Base-by-base conservation (phyloP, 2,113 vertebrate genomes). In the Gallinago paraguaiae region DNA sequence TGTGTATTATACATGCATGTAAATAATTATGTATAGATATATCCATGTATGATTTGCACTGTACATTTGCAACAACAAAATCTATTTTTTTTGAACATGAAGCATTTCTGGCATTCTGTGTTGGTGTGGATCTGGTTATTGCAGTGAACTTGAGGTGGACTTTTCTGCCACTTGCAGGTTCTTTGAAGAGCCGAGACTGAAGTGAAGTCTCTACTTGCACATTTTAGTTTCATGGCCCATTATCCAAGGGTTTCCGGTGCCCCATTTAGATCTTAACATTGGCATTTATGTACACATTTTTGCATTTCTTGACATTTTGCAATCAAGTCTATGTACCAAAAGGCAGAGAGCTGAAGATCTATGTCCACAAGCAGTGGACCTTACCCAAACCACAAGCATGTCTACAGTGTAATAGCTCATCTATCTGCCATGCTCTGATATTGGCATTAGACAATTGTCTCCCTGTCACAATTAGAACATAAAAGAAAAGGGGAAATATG, bases 61-160 rank as follows among this genome's bases (percentile, higher is more conserved):
- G 30, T 37, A 23, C 19, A 71, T 37, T 53, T 46, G 20, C 20
- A 75, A 51, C 30, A 76, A 33, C 7, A 31, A 83, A 90, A 33
- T 51, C n/a, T 41, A 0, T 17, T 60, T 63, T 60, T 63, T 37
- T 31, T 67, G 59, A 94, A 50, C 0, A 0, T 20, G 59, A 83
- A 74, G 8, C 18, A 14, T 5, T 63, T 19, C n/a, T 83, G n/a
- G 25, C n/a, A 54, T 59, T 72, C 53, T 80, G 37, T 2, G 0
- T 7, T 78, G 76, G 23, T 1, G 1, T 1, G 8, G 85, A 30
- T 51, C 17, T 3, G 1, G 35, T 76, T 72, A 76, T 33, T 56
- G 48, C 37, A 70, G 39, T 17, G 68, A 88, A n/a, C 46, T 45
- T 54, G 11, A 31, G 28, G 64, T 67, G 57, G 22, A 46, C 8